phyloP scores from a whole-genome alignment of 1,140 invertebrate species.

The Nebria ingens region DNA sequence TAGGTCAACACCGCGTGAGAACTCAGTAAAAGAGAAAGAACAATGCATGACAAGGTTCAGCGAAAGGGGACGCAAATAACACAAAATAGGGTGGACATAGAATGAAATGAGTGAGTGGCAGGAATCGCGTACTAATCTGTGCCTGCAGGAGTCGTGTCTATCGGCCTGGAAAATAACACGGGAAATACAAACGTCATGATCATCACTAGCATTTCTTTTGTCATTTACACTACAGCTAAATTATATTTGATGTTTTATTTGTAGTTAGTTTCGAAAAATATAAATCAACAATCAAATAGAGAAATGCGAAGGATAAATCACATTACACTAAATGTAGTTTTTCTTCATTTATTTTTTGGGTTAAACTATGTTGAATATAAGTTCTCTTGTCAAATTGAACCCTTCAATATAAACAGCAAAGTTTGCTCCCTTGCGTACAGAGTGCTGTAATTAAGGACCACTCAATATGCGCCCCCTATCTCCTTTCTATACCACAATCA shows the following conservation, averaged over 20 bases:
- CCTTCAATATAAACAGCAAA: slow-evolving; percentile 20
- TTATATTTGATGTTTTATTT: no score
- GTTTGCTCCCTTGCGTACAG: slow-evolving; percentile 18
- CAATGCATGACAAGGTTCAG: neutral
- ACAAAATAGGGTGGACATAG: neutral
- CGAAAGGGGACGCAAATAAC: neutral
- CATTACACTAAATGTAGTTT: no score
- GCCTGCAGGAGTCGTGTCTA: slow-evolving; percentile 27
- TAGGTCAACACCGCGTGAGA: neutral
- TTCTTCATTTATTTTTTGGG: no score
- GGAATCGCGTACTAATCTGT: slow-evolving; percentile 28
- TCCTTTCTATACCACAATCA: neutral
- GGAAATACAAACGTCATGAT: slow-evolving; percentile 10
- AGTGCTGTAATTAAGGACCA: slow-evolving; percentile 28
- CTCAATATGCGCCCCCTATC: slow-evolving; percentile 21
- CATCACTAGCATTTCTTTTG: no score
- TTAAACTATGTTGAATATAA: no score
- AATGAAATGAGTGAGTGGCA: slow-evolving; percentile 26
- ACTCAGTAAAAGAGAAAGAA: neutral
- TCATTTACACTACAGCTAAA: no score
- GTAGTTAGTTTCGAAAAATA: no score
- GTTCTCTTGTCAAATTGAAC: no score
- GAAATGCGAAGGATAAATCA: no score
- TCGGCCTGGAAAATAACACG: slow-evolving; percentile 27
- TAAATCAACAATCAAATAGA: no score